Evolutionary conservation across 1,140 invertebrate species (phyloP).

Genomic region (Capitella teleta): DNA sequence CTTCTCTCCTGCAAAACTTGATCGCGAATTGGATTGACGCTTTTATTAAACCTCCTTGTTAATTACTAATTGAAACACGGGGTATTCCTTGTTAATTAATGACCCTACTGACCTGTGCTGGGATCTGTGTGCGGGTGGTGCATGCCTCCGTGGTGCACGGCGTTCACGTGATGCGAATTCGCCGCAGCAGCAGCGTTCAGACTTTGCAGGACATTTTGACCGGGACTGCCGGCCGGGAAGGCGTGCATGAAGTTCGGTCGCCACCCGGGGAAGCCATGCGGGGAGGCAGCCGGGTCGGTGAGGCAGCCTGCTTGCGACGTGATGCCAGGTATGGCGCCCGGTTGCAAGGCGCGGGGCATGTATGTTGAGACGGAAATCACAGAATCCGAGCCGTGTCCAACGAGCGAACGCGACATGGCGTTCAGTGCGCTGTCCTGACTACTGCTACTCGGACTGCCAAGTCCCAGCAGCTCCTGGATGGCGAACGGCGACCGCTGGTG

Average conservation of each 20-base stretch:
- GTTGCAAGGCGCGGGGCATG: background rate
- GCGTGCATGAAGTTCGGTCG: constrained; percentile 3
- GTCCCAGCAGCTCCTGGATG: constrained; percentile 7
- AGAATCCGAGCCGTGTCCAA: background rate
- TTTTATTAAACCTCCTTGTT: no score
- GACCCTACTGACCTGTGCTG: background rate
- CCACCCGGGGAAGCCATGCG: background rate
- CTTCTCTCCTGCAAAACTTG: background rate
- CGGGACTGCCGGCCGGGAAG: no score
- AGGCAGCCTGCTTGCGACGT: background rate
- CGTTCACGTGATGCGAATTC: background rate
- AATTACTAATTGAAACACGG: no score
- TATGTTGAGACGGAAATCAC: background rate
- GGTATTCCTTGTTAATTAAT: background rate
- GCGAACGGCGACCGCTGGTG: constrained; percentile 4
- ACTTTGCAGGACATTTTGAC: no score
- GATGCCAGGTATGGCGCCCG: background rate
- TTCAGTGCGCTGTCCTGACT: no score
- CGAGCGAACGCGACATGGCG: background rate
- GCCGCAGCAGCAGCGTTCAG: background rate
- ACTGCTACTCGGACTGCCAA: no score
- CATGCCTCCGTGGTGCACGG: background rate
- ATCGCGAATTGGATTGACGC: no score
- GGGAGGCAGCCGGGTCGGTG: background rate
- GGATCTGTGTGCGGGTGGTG: background rate